Percentiles rank a stretch among this genome's conserved stretches.
These are phyloP conservation scores for Prunella fulvescens DNA, from an alignment of 2,113 vertebrate genomes.

Conservation along the genomic window DNA sequence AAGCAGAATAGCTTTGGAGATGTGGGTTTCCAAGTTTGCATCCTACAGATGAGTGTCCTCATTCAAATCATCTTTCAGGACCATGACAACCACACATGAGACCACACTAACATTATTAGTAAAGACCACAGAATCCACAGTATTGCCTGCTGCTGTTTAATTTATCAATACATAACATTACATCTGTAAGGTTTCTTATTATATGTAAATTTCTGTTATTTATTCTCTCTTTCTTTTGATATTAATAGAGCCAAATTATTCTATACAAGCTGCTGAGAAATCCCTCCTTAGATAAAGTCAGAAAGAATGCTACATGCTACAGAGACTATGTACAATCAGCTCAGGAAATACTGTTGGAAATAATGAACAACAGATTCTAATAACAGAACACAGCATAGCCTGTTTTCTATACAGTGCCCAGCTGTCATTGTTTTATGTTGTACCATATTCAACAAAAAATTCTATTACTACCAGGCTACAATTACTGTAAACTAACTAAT, in stretches of 20 bases:
- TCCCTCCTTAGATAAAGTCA: neutral
- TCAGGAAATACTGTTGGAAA: neutral
- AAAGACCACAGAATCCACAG: neutral
- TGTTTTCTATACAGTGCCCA: neutral
- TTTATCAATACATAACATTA: neutral
- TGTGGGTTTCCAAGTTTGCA: neutral
- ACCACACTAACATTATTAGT: neutral
- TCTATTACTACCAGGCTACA: neutral
- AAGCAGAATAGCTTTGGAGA: neutral
- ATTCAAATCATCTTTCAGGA: neutral
- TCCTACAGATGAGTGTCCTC: neutral
- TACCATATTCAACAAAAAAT: neutral
- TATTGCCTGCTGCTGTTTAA: neutral
- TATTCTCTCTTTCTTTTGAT: neutral
- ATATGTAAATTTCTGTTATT: neutral
- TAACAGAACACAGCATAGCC: neutral
- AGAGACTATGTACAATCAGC: neutral
- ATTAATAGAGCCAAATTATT: neutral
- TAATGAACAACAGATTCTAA: neutral
- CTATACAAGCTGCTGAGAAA: neutral
- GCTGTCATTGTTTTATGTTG: neutral
- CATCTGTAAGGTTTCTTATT: neutral
- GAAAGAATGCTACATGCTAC: neutral
- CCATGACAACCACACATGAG: neutral
- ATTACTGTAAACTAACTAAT: neutral